A percentile compares a stretch with the other conserved stretches of the same genome.
These are phyloP conservation scores for Tiliqua scincoides DNA, from an alignment of 2,113 vertebrate genomes.

Conservation along the genomic window DNA sequence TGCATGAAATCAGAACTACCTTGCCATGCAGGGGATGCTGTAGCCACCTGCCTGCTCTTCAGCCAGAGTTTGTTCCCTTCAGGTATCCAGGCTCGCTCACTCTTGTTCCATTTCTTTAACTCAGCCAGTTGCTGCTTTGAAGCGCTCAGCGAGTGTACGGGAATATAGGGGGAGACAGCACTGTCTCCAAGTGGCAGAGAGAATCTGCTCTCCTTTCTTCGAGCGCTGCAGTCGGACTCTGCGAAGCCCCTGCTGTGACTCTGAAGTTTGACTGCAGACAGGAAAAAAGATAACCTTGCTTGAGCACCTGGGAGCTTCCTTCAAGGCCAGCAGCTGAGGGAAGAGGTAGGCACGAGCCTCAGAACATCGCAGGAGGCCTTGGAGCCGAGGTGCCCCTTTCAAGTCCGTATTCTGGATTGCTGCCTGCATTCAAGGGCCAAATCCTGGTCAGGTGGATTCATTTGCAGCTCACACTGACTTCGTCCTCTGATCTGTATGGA, in stretches of 20 bases:
- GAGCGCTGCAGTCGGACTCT: accelerated
- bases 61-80: accelerated
- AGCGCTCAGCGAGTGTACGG: accelerated
- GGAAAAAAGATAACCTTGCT: accelerated
- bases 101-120: accelerated
- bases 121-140: slow-evolving; percentile 5
- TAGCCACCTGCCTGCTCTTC: neutral
- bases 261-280: slow-evolving; percentile 11
- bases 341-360: neutral
- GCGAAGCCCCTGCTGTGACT: slow-evolving; percentile 20
- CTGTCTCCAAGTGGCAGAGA: accelerated
- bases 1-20: accelerated
- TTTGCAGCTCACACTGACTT: neutral
- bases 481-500: neutral
- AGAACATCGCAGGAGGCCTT: neutral
- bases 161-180: neutral
- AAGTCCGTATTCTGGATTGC: neutral
- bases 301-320: accelerated
- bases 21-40: neutral
- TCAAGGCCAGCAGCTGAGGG: accelerated
- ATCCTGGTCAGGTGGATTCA: neutral
- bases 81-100: neutral
- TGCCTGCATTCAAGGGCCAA: neutral
- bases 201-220: slow-evolving; percentile 29
- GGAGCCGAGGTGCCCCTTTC: neutral